Evolutionary conservation across 2,888 invertebrate species (phyloP), one percentile per base, ranked within the genome.

Genomic region (Luperina testacea): DNA sequence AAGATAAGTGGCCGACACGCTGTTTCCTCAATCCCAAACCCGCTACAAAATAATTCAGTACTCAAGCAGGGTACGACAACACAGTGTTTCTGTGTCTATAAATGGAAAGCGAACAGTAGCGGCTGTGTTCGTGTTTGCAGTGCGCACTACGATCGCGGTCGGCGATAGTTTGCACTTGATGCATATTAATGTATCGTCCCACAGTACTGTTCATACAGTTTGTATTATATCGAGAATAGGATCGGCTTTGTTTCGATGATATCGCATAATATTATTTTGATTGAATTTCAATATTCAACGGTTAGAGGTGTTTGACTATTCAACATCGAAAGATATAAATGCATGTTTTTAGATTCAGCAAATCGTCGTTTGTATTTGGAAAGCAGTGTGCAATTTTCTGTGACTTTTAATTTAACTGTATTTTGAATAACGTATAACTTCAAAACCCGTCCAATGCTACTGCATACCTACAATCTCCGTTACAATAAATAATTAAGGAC

Each of bases 181-280:
- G 94, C 93, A 94, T 94, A 94, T 94, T 94, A 93, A 94, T 94
- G 93, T 89, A 78, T 80, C 87, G 88, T 90, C 85, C 87, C 88
- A 85, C 86, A 87, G 76, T 71, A 80, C 78, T 81, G 81, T 84
- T 83, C 85, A 87, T 80, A 87, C 81, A 84, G 83, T 87, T 81
- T 84, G 87, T 90, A 85, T 74, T 84, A 81, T 89, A 87, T 80
- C 48, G 73, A 72, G 77, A 81, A 86, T 85, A 78, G 83, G 63
- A 72, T 78, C 70, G 67, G 82, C 75, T 69, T 81, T 86, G 77
- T 81, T 84, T 73, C 75, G 82, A 77, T 84, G 73, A 75, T 78
- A 81, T 76, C 75, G 85, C 57, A 78, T 69, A 78, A 78, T 78
- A 78, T 76, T 87, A 80, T 81, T 81, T 84, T 78, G 76, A 76